These are phyloP conservation scores for Amazona vittata DNA, from an alignment of 2,113 vertebrate species.

Conservation along the genomic window DNA sequence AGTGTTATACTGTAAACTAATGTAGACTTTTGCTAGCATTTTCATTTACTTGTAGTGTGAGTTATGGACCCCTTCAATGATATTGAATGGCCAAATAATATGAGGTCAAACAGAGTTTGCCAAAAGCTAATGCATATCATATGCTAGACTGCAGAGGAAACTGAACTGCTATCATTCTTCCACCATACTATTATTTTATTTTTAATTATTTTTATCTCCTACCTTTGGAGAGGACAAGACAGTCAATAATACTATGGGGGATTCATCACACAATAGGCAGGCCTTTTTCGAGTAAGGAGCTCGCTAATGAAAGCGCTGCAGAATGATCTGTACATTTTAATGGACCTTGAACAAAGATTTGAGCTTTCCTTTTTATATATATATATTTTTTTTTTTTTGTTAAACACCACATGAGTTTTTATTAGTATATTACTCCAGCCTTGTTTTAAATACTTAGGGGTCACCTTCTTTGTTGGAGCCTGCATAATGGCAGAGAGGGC, in stretches of 20 bases:
- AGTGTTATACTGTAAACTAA: background rate
- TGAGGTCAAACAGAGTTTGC: background rate
- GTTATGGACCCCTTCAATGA: background rate
- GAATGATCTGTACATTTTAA: slow-evolving; percentile 40
- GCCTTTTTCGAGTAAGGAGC: background rate
- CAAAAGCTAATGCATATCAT: background rate
- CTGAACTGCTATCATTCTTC: background rate
- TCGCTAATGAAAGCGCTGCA: slow-evolving; percentile 5
- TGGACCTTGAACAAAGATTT: slow-evolving; percentile 57
- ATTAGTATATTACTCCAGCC: slow-evolving; percentile 46
- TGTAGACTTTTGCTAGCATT: background rate
- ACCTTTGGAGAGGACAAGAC: background rate
- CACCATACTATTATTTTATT: background rate
- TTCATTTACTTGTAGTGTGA: background rate
- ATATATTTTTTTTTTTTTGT: background rate
- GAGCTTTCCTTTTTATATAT: background rate
- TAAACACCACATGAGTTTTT: slow-evolving; percentile 52
- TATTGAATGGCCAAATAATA: background rate
- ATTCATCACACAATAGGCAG: slow-evolving; percentile 18
- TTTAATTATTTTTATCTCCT: background rate
- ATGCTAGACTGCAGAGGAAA: background rate
- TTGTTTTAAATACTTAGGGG: slow-evolving; percentile 53
- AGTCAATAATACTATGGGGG: slow-evolving; percentile 23
- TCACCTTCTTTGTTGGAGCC: slow-evolving; percentile 50
- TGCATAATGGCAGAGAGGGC: slow-evolving; percentile 10